A percentile compares a stretch with the other conserved stretches of the same genome.
phyloP scores from a whole-genome alignment of 2,113 vertebrate genomes.

The Pollimyrus isidori region DNA sequence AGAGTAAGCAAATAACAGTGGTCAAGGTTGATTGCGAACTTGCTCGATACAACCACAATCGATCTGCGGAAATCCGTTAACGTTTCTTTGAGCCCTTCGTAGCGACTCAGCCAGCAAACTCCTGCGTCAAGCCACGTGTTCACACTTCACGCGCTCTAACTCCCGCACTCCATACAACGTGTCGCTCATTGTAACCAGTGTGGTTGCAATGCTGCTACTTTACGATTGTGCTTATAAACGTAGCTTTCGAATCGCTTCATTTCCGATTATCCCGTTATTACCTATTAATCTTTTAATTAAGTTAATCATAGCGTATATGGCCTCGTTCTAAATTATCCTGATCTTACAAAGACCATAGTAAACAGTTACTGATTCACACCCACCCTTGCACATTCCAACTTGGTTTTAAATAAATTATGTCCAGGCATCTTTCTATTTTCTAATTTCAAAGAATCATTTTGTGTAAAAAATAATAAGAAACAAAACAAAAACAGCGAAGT shows the following conservation, averaged over 20 bases:
- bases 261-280: not conserved
- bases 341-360: not conserved
- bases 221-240: not conserved
- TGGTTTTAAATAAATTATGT: not conserved
- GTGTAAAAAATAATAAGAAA: not conserved
- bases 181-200: not conserved
- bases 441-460: not conserved
- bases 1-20: not conserved
- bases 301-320: not conserved
- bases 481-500: slow-evolving; percentile 2
- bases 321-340: not conserved
- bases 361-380: not conserved
- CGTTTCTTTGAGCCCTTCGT: not conserved
- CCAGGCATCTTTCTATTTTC: not conserved
- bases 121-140: not conserved
- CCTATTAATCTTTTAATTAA: not conserved
- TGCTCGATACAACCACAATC: no score
- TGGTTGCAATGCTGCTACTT: not conserved
- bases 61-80: not conserved
- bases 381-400: not conserved
- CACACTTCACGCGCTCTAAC: not conserved
- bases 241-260: not conserved
- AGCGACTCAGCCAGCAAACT: not conserved
- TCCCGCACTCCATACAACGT: not conserved
- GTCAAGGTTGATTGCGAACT: not conserved